Evolutionary conservation across 2,888 invertebrate species (phyloP).

Genomic region (Trypoxylon attenuatum): DNA sequence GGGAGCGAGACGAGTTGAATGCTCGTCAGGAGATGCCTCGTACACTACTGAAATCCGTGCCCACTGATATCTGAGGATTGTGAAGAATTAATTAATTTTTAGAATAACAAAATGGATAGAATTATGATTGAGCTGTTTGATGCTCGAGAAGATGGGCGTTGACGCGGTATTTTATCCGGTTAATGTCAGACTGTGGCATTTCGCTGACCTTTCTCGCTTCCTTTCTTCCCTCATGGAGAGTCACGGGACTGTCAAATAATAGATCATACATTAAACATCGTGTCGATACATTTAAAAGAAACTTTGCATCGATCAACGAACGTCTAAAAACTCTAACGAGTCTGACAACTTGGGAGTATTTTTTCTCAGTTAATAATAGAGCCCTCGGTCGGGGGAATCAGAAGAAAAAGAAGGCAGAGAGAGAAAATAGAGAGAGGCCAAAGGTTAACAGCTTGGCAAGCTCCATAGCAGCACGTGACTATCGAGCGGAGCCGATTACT

Average conservation of each 20-base stretch:
- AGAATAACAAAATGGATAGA: background rate
- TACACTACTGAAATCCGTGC: too few relatives aligned
- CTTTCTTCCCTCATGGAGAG: constrained; percentile 26
- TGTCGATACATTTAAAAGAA: too few relatives aligned
- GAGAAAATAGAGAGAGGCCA: constrained; percentile 3
- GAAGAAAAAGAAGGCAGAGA: background rate
- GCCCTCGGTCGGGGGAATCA: constrained; percentile 11
- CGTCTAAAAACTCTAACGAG: too few relatives aligned
- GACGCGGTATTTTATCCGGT: constrained; percentile 62
- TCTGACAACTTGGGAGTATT: background rate
- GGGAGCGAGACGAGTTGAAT: constrained; percentile 22
- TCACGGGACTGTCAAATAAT: constrained; percentile 8
- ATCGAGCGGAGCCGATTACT: constrained; percentile 53
- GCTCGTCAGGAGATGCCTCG: too few relatives aligned
- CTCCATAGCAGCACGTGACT: constrained; percentile 41
- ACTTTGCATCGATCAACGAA: too few relatives aligned
- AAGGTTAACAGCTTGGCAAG: constrained; percentile 32
- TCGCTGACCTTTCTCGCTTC: constrained; percentile 64
- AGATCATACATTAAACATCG: too few relatives aligned
- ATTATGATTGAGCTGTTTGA: background rate
- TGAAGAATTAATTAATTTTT: constrained; percentile 47
- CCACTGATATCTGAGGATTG: too few relatives aligned
- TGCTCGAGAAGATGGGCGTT: constrained; percentile 2
- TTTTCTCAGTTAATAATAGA: background rate
- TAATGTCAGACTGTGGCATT: constrained; percentile 69